Percentiles rank a stretch among this genome's conserved stretches.
Evolutionary conservation across 2,113 vertebrate genomes (phyloP).

Genomic region (Leucopsar rothschildi): DNA sequence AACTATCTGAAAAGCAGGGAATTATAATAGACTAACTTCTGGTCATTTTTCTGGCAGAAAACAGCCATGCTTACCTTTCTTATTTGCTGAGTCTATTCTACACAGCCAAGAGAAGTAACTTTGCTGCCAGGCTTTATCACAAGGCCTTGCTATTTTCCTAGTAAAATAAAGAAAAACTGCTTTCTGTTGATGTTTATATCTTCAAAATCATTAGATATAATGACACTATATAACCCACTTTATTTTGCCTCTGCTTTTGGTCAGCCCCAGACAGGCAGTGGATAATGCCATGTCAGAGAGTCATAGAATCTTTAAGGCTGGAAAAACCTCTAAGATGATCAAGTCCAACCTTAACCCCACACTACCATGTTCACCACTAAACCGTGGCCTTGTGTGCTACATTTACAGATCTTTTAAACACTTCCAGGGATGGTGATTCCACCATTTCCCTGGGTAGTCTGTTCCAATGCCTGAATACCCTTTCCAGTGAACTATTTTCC

Average conservation of each 20-base stretch:
- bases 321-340: not conserved
- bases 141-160: not conserved
- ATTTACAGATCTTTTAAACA: not conserved
- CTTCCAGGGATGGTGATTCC: not conserved
- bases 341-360: not conserved
- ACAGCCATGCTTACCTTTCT: not conserved
- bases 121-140: not conserved
- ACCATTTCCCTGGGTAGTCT: not conserved
- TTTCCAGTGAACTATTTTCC: not conserved
- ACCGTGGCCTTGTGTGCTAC: not conserved
- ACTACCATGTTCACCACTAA: not conserved
- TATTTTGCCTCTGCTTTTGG: not conserved
- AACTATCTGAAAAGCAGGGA: not conserved
- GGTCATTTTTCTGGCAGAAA: not conserved
- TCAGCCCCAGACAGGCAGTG: not conserved
- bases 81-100: not conserved
- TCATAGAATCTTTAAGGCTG: not conserved
- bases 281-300: fast-evolving
- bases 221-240: not conserved
- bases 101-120: not conserved
- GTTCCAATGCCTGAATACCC: not conserved
- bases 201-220: not conserved
- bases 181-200: not conserved
- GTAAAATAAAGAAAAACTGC: not conserved
- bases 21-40: not conserved